Evolutionary conservation across 2,797 vertebrate genomes (phyloP).

Genomic region (Spinibarbus caldwelli): DNA sequence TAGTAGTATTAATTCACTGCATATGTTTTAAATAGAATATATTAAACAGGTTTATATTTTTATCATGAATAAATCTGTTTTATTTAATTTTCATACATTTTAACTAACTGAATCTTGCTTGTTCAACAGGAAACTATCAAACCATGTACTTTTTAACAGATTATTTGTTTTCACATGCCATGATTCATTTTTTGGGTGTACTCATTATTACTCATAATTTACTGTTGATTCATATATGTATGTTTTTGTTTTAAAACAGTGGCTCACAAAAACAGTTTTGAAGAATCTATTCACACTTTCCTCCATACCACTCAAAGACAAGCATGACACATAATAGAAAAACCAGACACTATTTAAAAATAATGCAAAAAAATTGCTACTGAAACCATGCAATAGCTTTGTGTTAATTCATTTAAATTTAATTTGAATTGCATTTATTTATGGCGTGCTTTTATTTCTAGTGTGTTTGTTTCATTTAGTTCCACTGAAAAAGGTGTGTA

Average conservation of each 20-base stretch:
- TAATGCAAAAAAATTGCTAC: neutral
- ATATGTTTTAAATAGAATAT: neutral
- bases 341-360: neutral
- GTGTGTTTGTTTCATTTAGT: neutral
- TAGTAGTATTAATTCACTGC: neutral
- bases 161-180: neutral
- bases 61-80: neutral
- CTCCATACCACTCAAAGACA: neutral
- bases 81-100: neutral
- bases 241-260: neutral
- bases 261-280: neutral
- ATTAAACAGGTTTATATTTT: neutral
- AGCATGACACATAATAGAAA: neutral
- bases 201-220: neutral
- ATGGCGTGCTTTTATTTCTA: neutral
- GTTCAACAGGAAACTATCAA: neutral
- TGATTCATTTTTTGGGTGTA: neutral
- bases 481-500: neutral
- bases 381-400: neutral
- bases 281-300: neutral
- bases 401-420: neutral
- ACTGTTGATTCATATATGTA: neutral
- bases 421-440: neutral
- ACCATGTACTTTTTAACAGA: neutral
- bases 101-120: neutral